Evolutionary conservation across 2,797 vertebrate genomes (phyloP), one percentile per base, ranked within the genome.

Genomic region (Salmo trutta): DNA sequence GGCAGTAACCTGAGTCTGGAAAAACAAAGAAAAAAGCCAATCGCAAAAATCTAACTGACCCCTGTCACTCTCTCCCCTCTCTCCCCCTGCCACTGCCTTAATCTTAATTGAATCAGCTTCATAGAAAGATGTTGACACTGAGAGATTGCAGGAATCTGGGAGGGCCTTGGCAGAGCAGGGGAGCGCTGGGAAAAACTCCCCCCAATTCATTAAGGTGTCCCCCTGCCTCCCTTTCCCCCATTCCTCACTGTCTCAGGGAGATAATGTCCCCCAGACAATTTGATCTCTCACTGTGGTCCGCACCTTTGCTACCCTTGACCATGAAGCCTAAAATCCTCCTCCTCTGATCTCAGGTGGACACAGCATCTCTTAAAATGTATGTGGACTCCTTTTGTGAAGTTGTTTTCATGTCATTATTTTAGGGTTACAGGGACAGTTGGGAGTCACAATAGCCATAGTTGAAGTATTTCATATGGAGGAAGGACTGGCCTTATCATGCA

Each of bases 41-140:
- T 95, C 92, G 78, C 88, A 82, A 85, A 89, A 94, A 95, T 95
- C 95, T 95, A 95, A 95, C 91, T 93, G 96, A 97, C 95, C 95
- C 95, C 87, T 93, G 96, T 94, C 95, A 95, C 93, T 96, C 95
- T 92, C 89, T 88, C 68, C 93, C 93, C 21, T 24, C 59, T 24
- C 59, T 21, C 59, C 59, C 59, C 41, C 93, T 90, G 89, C 91
- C 90, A 93, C 92, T 93, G 93, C 79, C 90, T 96, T 98, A 99
- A 99, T 99, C 97, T 99, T 99, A 99, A 99, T 99, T 98, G 97
- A 99, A 99, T 99, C 97, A 97, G 97, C 96, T 95, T 97, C 92
- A 81, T 92, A 93, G 92, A 96, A 93, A 91, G 93, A 94, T 95
- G 96, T 96, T 98, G 97, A 98, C 98, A 99, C 95, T 97, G 95